Conservation (phyloP, 2,797 vertebrate species). For the Heliangelus exortis region DNA sequence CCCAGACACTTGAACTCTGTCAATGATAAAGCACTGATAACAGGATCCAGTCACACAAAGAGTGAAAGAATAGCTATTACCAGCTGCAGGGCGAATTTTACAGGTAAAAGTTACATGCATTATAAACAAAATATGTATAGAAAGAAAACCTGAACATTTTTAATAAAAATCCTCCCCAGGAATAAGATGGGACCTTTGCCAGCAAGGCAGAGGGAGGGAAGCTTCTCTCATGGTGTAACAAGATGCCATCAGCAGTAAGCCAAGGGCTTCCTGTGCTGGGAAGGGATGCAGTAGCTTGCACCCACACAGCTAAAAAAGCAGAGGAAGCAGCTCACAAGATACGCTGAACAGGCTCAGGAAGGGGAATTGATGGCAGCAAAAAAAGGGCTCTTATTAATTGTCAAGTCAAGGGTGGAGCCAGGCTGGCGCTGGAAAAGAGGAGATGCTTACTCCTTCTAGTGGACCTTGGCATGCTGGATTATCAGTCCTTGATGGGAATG, state of each 20-base stretch:
- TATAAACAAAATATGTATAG: background rate
- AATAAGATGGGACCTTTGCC: background rate
- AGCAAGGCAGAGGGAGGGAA: background rate
- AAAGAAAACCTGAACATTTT: background rate
- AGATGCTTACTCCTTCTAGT: background rate
- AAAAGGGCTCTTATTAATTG: background rate
- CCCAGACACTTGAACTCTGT: background rate
- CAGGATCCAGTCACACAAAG: background rate
- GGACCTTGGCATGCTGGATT: background rate
- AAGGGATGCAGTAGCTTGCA: background rate
- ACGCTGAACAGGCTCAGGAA: background rate
- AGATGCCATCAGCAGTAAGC: background rate
- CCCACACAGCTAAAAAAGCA: background rate
- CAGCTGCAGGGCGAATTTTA: background rate
- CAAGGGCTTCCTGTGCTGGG: accelerated
- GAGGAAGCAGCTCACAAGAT: background rate
- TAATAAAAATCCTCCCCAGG: background rate
- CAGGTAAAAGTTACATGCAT: background rate
- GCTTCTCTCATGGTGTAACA: background rate
- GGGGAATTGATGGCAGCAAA: background rate
- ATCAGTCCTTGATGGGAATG: background rate
- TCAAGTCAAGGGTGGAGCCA: background rate
- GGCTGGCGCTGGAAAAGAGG: background rate
- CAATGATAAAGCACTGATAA: background rate
- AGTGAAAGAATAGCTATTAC: background rate